phyloP scores from a whole-genome alignment of 2,888 invertebrate genomes.

The Sesia apiformis region DNA sequence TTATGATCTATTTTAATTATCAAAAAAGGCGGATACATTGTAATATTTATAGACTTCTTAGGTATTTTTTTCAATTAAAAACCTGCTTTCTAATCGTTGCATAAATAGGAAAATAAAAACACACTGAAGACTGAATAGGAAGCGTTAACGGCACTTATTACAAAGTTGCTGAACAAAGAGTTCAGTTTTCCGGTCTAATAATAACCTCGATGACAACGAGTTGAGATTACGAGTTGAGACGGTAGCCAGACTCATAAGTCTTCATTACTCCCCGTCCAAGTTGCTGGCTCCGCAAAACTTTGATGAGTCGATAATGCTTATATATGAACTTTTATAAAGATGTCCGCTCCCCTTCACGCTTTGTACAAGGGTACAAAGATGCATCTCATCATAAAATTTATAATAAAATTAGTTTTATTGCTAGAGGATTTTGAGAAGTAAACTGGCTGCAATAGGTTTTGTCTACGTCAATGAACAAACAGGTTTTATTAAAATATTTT shows the following conservation, averaged over 20 bases:
- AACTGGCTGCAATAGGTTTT: too few species aligned
- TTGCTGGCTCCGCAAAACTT: constrained; percentile 44
- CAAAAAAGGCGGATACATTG: too few species aligned
- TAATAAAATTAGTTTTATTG: too few species aligned
- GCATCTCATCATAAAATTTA: too few species aligned
- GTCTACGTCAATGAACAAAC: too few species aligned
- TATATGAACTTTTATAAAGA: constrained; percentile 24
- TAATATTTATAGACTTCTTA: background rate
- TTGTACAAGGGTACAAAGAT: background rate
- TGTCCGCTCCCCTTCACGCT: background rate
- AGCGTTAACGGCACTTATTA: background rate
- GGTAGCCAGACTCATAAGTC: constrained; percentile 62
- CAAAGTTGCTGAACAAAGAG: background rate
- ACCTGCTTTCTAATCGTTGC: background rate
- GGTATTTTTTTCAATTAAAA: background rate
- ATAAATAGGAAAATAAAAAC: background rate
- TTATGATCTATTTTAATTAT: too few species aligned
- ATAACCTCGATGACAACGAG: constrained; percentile 43
- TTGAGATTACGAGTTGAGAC: constrained; percentile 26
- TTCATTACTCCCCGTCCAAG: constrained; percentile 52
- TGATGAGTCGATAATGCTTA: constrained; percentile 33
- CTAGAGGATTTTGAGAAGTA: too few species aligned
- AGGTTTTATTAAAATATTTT: too few species aligned
- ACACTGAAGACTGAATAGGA: background rate
- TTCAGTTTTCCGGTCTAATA: constrained; percentile 9